Percentiles rank a stretch among this genome's conserved stretches.
These are phyloP conservation scores for Odiellus spinosus DNA, from an alignment of 2,888 invertebrate species.

Conservation along the genomic window DNA sequence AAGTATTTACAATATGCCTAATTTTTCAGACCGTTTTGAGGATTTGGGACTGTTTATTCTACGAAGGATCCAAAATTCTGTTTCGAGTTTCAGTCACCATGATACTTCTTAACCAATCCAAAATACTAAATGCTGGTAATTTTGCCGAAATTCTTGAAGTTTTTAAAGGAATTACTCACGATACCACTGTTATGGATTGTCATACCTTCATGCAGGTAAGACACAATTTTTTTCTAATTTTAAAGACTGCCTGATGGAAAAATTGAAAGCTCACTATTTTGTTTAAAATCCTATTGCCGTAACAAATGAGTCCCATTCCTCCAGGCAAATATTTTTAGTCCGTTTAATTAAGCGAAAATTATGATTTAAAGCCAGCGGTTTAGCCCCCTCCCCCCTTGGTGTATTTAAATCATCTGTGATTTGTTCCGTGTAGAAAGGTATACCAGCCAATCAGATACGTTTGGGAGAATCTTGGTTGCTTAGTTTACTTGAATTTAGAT, in stretches of 20 bases:
- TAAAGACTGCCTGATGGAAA: background rate
- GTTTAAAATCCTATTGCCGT: no score
- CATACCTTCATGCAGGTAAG: constrained; percentile 16
- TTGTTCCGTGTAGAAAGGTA: no score
- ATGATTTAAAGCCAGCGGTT: no score
- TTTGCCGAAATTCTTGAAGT: constrained; percentile 57
- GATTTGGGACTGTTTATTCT: constrained; percentile 90
- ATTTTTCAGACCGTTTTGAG: constrained; percentile 59
- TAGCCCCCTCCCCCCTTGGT: no score
- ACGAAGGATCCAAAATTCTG: constrained; percentile 82
- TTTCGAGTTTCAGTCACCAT: constrained; percentile 75
- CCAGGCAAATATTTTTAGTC: no score
- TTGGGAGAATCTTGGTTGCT: no score
- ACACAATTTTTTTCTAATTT: background rate
- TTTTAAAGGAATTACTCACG: constrained; percentile 15
- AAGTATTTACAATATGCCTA: constrained; percentile 2
- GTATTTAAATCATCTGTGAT: no score
- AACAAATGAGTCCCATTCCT: no score
- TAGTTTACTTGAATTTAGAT: no score
- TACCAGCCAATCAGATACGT: no score
- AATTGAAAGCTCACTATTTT: background rate
- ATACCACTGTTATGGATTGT: constrained; percentile 15
- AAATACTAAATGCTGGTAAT: constrained; percentile 57
- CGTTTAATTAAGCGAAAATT: no score
- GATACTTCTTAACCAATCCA: constrained; percentile 38